A percentile compares a stretch with the other conserved stretches of the same genome.
phyloP scores from a whole-genome alignment of 2,797 vertebrate species.

The Monodelphis domestica region DNA sequence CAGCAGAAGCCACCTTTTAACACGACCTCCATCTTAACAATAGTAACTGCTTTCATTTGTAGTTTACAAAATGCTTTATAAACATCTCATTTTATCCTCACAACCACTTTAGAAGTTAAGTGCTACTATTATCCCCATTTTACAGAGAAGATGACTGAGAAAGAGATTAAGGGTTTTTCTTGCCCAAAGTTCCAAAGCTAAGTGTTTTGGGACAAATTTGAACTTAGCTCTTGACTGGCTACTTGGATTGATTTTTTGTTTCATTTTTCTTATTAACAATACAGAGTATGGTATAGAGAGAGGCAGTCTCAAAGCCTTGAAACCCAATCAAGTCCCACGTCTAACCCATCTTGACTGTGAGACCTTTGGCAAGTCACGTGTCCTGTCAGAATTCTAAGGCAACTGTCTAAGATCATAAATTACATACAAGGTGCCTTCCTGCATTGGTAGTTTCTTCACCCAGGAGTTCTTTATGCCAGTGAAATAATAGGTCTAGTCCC shows the following conservation, averaged over 20 bases:
- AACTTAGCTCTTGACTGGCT: background rate
- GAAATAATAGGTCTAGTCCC: background rate
- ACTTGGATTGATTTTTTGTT: background rate
- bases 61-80: background rate
- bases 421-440: background rate
- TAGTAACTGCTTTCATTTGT: background rate
- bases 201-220: background rate
- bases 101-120: background rate
- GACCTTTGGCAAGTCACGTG: background rate
- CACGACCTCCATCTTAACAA: background rate
- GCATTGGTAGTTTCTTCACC: background rate
- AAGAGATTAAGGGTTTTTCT: background rate
- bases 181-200: background rate
- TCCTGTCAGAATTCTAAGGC: no score
- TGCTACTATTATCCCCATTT: background rate
- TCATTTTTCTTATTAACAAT: background rate
- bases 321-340: background rate
- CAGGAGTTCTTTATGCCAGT: background rate
- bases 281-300: background rate
- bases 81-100: background rate
- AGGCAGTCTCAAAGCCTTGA: background rate
- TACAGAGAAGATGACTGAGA: background rate
- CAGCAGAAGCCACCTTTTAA: background rate
- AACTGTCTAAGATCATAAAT: background rate
- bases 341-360: background rate